Evolutionary conservation across 2,113 vertebrate species (phyloP).

Genomic region (Papio anubis): DNA sequence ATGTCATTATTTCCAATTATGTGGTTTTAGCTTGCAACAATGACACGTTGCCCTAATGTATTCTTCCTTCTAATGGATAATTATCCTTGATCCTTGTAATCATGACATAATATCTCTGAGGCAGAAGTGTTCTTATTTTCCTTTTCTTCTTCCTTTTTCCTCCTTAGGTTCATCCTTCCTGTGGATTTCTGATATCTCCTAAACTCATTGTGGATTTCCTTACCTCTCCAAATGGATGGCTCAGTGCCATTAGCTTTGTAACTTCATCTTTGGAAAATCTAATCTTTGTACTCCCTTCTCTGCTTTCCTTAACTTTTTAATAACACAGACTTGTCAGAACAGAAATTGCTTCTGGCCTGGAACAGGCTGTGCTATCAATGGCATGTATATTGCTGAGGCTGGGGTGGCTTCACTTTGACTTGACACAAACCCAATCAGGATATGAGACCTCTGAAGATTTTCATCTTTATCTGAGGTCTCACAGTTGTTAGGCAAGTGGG

Average conservation of each 20-base stretch:
- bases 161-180: not conserved
- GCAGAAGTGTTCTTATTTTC: not conserved
- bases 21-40: not conserved
- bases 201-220: not conserved
- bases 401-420: not conserved
- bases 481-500: conserved; percentile 1
- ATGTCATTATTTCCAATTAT: not conserved
- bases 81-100: not conserved
- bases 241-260: not conserved
- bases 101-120: not conserved
- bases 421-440: conserved; percentile 42
- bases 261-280: conserved; percentile 49
- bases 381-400: not conserved
- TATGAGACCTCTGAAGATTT: conserved; percentile 35
- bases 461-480: conserved; percentile 16
- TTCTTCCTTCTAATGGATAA: not conserved
- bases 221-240: not conserved
- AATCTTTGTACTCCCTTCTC: conserved; percentile 24
- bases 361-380: not conserved
- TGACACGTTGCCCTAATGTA: not conserved
- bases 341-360: conserved; percentile 44
- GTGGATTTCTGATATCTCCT: not conserved
- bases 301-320: conserved; percentile 48
- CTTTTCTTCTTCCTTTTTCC: not conserved
- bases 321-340: conserved; percentile 48